Base-by-base conservation (phyloP, 2,797 vertebrate species). In the Syngnathus rostellatus region DNA sequence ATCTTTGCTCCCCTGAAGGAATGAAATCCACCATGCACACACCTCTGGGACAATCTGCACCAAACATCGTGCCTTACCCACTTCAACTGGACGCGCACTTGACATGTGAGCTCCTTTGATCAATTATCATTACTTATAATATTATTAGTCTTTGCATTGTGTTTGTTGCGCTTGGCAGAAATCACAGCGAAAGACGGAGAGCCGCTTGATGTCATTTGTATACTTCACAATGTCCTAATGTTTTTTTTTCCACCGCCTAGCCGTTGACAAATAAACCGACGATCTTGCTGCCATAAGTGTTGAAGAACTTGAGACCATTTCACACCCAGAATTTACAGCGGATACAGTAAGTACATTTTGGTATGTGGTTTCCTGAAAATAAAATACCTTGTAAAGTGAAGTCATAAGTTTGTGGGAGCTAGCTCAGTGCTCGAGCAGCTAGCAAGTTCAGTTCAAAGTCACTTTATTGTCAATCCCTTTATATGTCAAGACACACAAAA, bases 1-100 rank as follows among this genome's bases (percentile, higher is more conserved):
- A 90, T 88, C 82, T 88, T 84, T 85, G 84, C 84, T 87, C 81
- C 86, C 90, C 89, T 91, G 87, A 86, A 88, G 90, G 90, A 91
- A 89, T 80, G 80, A 85, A 85, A 83, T 85, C 82, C 82, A 54
- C 72, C 75, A 83, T 72, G 79, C 79, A 79, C 81, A 86, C 73
- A 89, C 86, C 86, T 85, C 81, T 71, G 84, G 86, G 86, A 87
- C 75, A 72, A 82, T 84, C 79, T 65, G 78, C 31, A 39, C 48
- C 11, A 66, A 83, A 81, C 83, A 81, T 84, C 72, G 7, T 63
- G 65, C 61, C 63, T 73, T 85, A 78, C 77, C 68, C 69, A 63
- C 54, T 74, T 70, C 48, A 68, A 21, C 67, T 48, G 59, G 39
- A 62, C 60, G 40, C 66, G 70, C 45, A 71, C 75, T 69, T 73